phyloP scores from a whole-genome alignment of 2,797 vertebrate species.

The Enteromius viviparus region DNA sequence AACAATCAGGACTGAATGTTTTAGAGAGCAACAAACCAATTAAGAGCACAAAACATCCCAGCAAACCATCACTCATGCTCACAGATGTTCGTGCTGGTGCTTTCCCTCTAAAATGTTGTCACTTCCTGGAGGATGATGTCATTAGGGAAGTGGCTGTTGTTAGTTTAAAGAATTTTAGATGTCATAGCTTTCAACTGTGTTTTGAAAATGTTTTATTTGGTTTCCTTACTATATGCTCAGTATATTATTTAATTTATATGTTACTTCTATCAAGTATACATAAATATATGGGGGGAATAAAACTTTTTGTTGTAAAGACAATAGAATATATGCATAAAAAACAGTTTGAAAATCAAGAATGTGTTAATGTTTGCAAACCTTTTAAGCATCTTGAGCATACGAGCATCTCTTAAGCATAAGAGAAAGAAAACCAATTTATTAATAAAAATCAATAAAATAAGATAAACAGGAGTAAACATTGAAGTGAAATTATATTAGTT shows the following conservation, averaged over 20 bases:
- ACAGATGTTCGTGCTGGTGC: neutral
- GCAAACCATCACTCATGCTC: neutral
- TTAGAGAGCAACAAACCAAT: neutral
- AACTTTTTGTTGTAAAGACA: neutral
- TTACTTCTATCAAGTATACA: neutral
- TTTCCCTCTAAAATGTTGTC: slow-evolving; percentile 17
- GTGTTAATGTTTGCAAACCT: neutral
- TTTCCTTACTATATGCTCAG: neutral
- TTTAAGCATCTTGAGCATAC: neutral
- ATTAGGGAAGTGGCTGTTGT: slow-evolving; percentile 8
- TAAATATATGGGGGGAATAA: neutral
- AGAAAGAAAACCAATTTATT: neutral
- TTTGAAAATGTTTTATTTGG: neutral
- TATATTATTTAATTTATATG: neutral
- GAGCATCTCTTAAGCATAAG: neutral
- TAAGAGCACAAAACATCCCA: neutral
- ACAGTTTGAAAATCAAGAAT: neutral
- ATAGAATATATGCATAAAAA: neutral
- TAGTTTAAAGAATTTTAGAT: neutral
- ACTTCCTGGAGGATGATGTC: slow-evolving; percentile 22
- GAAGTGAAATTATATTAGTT: neutral
- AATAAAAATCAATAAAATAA: neutral
- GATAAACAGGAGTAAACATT: neutral
- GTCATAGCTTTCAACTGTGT: neutral
- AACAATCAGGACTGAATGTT: neutral